A percentile compares a stretch with the other conserved stretches of the same genome.
Conservation (phyloP, 1,140 invertebrate genomes). For the Hormaphis cornu region DNA sequence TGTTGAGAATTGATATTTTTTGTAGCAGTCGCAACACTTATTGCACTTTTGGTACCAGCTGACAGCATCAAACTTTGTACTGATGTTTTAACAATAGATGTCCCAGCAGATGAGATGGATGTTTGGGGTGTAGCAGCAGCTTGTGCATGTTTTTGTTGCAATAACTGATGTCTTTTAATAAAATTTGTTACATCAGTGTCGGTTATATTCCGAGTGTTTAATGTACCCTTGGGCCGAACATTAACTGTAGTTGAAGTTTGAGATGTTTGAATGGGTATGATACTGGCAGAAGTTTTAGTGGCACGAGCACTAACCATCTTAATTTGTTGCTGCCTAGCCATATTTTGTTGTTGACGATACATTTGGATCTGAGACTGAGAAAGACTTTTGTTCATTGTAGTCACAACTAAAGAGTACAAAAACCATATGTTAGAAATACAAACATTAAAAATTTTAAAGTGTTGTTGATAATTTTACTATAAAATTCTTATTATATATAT, state of each 20-base stretch:
- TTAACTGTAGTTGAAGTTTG: conserved; percentile 1
- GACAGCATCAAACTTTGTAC: conserved; percentile 14
- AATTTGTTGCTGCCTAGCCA: conserved; percentile 43
- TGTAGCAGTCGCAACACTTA: conserved; percentile 41
- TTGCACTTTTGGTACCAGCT: conserved; percentile 37
- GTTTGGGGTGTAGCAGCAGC: conserved; percentile 41
- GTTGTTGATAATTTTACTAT: not conserved
- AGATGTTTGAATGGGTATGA: conserved; percentile 2
- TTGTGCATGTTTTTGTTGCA: conserved; percentile 47
- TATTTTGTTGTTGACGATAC: conserved; percentile 44
- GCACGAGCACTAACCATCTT: conserved; percentile 42
- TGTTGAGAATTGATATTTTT: conserved; percentile 51
- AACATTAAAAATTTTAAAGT: not conserved
- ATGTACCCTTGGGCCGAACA: conserved; percentile 40
- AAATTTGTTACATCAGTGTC: conserved; percentile 61
- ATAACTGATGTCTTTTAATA: conserved; percentile 55
- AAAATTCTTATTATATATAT: not conserved
- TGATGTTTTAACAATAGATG: conserved; percentile 44
- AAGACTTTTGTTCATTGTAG: conserved; percentile 44
- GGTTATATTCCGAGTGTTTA: conserved; percentile 49
- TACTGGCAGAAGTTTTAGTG: conserved; percentile 37
- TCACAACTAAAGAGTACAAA: conserved; percentile 36
- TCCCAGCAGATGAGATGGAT: conserved; percentile 35
- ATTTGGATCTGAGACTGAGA: conserved; percentile 49
- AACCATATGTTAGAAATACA: not conserved